Base-by-base conservation (phyloP, 2,888 invertebrate species). In the Biston stratarius region DNA sequence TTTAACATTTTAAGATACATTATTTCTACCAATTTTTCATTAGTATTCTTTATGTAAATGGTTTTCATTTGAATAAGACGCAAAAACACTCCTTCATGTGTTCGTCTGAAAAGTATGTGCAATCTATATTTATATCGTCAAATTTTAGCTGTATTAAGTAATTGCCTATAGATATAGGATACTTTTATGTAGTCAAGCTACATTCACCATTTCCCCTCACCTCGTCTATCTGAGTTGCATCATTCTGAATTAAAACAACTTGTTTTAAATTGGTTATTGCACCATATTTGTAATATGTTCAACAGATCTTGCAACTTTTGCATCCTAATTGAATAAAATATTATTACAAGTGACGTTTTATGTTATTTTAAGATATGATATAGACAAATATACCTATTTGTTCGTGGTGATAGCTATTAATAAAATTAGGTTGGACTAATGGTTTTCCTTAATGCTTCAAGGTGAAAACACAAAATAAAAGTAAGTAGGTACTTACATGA, bases 341-440 rank as follows among this genome's bases (percentile, higher is more conserved):
- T 36, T 8, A 14, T 61, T 38, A 24, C 24, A 40, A 70, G 5
- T 49, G 36, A 24, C 10, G 24, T 48, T 45, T 47, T 70, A 48
- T 61, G 67, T 71, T 59, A 66, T 61, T 66, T 66, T 57, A 11
- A 55, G 45, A 52, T n/a, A 15, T 8, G 24, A n/a, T 12, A 12
- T 42, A 44, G 12, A n/a, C n/a, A 44, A n/a, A 6, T 44, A 6
- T 44, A n/a, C 6, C n/a, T 6, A 12, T 44, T n/a, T 5, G n/a
- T 12, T n/a, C 44, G 2, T 3, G 6, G 6, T n/a, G n/a, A n/a
- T 5, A 44, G 5, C 6, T n/a, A 44, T n/a, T 44, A n/a, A n/a
- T 6, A 12, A 44, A 44, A 12, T n/a, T n/a, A n/a, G n/a, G n/a
- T n/a, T n/a, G n/a, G n/a, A 24, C 24, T 24, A 3, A 24, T 24